Percentiles rank a stretch among this genome's conserved stretches.
Conservation (phyloP, 2,888 invertebrate genomes). For the Tetheella fluctuosa region DNA sequence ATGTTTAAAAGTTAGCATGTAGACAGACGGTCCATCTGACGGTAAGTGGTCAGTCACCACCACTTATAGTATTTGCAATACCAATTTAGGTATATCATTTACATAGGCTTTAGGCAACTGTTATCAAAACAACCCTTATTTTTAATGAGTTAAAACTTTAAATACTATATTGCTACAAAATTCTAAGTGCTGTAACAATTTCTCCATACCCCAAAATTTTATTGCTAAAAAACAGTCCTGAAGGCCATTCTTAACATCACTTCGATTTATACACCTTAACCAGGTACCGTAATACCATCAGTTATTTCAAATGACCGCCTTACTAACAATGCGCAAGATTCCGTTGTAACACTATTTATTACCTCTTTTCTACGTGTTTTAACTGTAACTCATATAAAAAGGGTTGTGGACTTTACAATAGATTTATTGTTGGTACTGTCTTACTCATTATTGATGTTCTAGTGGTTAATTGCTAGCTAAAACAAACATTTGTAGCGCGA, state of each 20-base stretch:
- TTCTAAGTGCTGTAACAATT: not conserved
- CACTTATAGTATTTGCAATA: too few relatives aligned
- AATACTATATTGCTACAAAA: too few relatives aligned
- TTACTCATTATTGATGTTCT: constrained; percentile 51
- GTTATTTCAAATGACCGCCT: constrained; percentile 42
- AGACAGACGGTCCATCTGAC: too few relatives aligned
- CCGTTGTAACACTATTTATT: constrained; percentile 39
- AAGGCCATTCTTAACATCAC: constrained; percentile 17
- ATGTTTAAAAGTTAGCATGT: too few relatives aligned
- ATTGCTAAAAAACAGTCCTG: constrained; percentile 9
- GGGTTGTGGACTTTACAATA: constrained; percentile 56
- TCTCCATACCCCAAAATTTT: not conserved
- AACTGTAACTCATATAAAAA: constrained; percentile 52
- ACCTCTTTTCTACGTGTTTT: constrained; percentile 32
- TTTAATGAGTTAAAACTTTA: too few relatives aligned
- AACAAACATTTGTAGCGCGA: constrained; percentile 47
- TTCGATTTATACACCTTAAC: constrained; percentile 29
- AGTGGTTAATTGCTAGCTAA: constrained; percentile 64
- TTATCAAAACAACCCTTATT: too few relatives aligned
- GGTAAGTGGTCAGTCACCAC: too few relatives aligned
- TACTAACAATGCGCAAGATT: constrained; percentile 43
- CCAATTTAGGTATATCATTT: too few relatives aligned
- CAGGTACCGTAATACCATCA: constrained; percentile 43
- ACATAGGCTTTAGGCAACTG: too few relatives aligned
- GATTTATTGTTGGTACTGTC: constrained; percentile 44